A percentile compares a stretch with the other conserved stretches of the same genome.
phyloP scores from a whole-genome alignment of 2,797 vertebrate species.

The Typhlichthys subterraneus region DNA sequence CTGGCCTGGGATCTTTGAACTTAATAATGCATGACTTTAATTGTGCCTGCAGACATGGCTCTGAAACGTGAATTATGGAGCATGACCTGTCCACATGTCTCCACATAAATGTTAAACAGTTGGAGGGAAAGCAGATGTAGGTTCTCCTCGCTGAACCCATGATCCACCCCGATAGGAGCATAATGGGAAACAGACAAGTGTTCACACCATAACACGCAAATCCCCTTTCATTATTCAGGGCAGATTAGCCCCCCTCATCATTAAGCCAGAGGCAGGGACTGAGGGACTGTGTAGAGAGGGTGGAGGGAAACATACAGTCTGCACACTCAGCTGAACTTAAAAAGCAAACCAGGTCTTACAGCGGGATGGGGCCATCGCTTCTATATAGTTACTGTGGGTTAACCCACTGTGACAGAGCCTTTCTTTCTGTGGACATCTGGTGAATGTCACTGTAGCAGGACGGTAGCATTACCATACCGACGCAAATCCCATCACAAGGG shows the following conservation, averaged over 20 bases:
- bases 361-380: conserved; percentile 29
- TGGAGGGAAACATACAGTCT: not conserved
- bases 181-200: conserved; percentile 77
- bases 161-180: conserved; percentile 73
- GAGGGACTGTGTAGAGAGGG: not conserved
- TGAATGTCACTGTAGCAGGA: conserved; percentile 53
- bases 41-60: conserved; percentile 18
- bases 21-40: conserved; percentile 28
- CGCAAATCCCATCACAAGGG: conserved; percentile 29
- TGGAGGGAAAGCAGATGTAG: conserved; percentile 66
- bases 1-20: conserved; percentile 44
- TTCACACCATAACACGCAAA: conserved; percentile 75
- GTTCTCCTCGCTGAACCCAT: conserved; percentile 61
- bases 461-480: conserved; percentile 20
- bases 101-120: conserved; percentile 42
- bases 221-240: conserved; percentile 78
- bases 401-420: conserved; percentile 63
- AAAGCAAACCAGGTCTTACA: conserved; percentile 40
- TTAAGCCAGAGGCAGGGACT: conserved; percentile 55
- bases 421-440: conserved; percentile 47
- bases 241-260: conserved; percentile 73
- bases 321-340: conserved; percentile 20
- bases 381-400: conserved; percentile 54
- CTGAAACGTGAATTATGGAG: conserved; percentile 30
- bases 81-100: conserved; percentile 11